Evolutionary conservation across 2,888 invertebrate genomes (phyloP).

Genomic region (Microctonus hyperodae): DNA sequence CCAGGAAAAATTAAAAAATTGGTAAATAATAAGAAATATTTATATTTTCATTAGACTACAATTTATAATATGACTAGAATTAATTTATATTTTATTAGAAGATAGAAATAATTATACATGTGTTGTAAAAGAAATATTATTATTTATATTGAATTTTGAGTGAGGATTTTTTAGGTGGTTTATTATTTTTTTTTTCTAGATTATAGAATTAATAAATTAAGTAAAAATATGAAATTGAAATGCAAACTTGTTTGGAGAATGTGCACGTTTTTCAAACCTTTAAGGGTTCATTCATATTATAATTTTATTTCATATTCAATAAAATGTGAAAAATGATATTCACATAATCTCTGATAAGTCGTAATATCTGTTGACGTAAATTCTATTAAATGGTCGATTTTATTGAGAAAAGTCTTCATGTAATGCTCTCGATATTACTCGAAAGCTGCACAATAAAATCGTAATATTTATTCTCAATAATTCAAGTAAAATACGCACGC

Average conservation of each 20-base stretch:
- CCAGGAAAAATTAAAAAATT: too few species aligned
- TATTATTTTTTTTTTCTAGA: neutral
- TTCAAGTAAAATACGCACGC: too few species aligned
- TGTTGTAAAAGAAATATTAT: neutral
- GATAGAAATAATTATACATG: neutral
- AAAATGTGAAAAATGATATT: neutral
- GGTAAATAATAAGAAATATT: too few species aligned
- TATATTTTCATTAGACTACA: too few species aligned
- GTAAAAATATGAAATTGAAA: neutral
- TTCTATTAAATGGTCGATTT: neutral
- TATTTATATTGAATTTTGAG: too few species aligned
- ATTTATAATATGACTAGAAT: too few species aligned
- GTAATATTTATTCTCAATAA: too few species aligned
- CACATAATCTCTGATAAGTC: neutral
- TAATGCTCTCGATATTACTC: neutral
- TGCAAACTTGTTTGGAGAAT: neutral
- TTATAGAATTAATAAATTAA: neutral
- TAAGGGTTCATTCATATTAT: neutral
- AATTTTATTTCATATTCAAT: neutral
- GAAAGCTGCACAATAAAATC: neutral
- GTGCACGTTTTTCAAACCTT: neutral
- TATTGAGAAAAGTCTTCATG: neutral
- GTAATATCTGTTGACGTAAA: neutral
- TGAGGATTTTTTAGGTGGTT: too few species aligned
- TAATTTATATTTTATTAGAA: neutral